Base-by-base conservation (phyloP, 2,888 invertebrate genomes). In the Epicampocera succincta region DNA sequence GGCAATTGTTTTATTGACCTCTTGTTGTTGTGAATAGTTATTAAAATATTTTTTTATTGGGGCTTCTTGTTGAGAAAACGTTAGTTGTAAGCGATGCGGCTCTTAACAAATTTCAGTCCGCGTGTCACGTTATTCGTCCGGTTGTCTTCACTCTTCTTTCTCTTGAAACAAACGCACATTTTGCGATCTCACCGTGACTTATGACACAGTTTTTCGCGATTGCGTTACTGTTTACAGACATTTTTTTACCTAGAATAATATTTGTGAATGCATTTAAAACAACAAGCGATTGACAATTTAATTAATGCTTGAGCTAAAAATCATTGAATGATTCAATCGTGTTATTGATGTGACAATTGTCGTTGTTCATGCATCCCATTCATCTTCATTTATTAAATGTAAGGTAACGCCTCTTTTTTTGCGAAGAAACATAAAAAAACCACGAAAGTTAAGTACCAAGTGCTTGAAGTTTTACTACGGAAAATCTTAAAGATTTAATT, bases 281-380 rank as follows among this genome's bases (percentile, higher is more conserved):
- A 29, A 40, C 11, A 56, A 46, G 17, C n/a, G 0, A 11, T 15
- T 11, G 3, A 12, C 9, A 42, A 33, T 9, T 33, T 9, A 25
- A 61, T 25, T 17, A 21, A 21, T 9, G 48, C 29, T 52, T 15
- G 11, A 52, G n/a, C 9, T 40, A n/a, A 69, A 61, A 56, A 21
- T 44, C 13, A 38, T 48, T 56, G 25, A 58, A 52, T 73, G 73
- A 69, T 38, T 63, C 58, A 66, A 42, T 76, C 66, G 42, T 69
- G 69, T 65, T 75, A 66, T 80, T 80, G 80, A 52, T 65, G 50
- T 71, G 75, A 75, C 80, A 80, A 66, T 76, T 76, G 61, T 48
- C 61, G 63, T 61, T 54, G 61, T 76, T 72, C 60, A 68, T 46
- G 15, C 52, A 48, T 25, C 33, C 33, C 48, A 68, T 74, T 58